Conservation (phyloP, 2,888 invertebrate genomes). For the Cephonodes hylas region DNA sequence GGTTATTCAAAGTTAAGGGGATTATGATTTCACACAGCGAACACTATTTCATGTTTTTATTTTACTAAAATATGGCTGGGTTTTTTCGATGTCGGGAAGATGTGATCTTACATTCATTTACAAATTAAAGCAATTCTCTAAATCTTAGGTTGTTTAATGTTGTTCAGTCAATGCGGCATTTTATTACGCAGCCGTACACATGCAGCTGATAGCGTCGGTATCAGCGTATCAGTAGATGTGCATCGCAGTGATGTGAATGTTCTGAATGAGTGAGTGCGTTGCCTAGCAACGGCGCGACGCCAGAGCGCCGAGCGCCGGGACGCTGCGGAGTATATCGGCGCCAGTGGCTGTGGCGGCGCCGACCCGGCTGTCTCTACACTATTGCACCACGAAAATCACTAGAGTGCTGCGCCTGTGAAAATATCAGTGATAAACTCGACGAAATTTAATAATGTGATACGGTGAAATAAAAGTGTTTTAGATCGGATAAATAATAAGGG, state of each 20-base stretch:
- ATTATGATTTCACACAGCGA: too few relatives aligned
- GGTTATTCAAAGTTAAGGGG: background rate
- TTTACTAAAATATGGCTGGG: too few relatives aligned
- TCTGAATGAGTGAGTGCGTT: conserved; percentile 42
- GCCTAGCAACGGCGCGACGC: conserved; percentile 72
- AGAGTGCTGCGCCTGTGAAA: background rate
- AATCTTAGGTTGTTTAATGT: too few relatives aligned
- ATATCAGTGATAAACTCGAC: background rate
- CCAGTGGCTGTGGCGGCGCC: conserved; percentile 59
- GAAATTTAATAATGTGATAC: background rate
- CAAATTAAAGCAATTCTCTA: too few relatives aligned
- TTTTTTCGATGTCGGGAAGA: too few relatives aligned
- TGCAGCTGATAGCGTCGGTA: background rate
- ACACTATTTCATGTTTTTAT: too few relatives aligned
- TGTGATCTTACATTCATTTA: too few relatives aligned
- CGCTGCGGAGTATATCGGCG: conserved; percentile 58
- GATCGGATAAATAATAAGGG: background rate
- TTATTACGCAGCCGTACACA: background rate
- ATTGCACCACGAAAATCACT: conserved; percentile 19
- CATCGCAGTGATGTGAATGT: conserved; percentile 1
- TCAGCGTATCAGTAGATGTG: background rate
- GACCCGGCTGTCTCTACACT: conserved; percentile 35
- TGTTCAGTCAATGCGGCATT: background rate
- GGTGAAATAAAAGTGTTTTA: background rate
- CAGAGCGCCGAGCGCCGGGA: conserved; percentile 67